Conservation (phyloP, 1,140 invertebrate species). For the Drosophila paulistorum region DNA sequence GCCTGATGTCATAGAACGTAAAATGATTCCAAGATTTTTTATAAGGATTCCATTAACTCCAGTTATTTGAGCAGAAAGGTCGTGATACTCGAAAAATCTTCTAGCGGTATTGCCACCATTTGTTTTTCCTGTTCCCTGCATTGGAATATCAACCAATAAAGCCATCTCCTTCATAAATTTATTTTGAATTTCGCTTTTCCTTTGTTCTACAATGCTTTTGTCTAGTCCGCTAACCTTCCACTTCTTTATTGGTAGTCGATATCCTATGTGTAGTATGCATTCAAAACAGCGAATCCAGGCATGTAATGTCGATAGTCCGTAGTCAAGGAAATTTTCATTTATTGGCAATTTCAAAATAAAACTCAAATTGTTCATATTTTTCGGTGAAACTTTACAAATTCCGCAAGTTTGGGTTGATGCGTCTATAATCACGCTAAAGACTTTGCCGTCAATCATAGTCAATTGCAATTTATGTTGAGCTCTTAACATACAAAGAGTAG, state of each 20-base stretch:
- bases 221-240: not conserved
- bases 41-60: constrained; percentile 3
- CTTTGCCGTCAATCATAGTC: not conserved
- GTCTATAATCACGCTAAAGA: constrained; percentile 4
- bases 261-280: not conserved
- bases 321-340: constrained; percentile 1
- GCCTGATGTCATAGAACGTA: not conserved
- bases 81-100: not conserved
- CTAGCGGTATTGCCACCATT: not conserved
- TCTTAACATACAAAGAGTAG: not conserved
- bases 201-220: not conserved
- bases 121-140: not conserved
- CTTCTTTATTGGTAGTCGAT: constrained; percentile 3
- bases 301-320: not conserved
- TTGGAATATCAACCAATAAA: not conserved
- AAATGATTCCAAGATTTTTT: not conserved
- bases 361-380: constrained; percentile 1
- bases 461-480: not conserved
- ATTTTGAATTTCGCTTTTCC: not conserved
- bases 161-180: not conserved
- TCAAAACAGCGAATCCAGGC: not conserved
- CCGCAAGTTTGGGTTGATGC: not conserved
- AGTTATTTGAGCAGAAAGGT: constrained; percentile 1
- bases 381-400: no score
- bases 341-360: constrained; percentile 2